Evolutionary conservation across 2,797 vertebrate species (phyloP), one percentile per base, ranked within the genome.

Genomic region (Chelonia mydas): DNA sequence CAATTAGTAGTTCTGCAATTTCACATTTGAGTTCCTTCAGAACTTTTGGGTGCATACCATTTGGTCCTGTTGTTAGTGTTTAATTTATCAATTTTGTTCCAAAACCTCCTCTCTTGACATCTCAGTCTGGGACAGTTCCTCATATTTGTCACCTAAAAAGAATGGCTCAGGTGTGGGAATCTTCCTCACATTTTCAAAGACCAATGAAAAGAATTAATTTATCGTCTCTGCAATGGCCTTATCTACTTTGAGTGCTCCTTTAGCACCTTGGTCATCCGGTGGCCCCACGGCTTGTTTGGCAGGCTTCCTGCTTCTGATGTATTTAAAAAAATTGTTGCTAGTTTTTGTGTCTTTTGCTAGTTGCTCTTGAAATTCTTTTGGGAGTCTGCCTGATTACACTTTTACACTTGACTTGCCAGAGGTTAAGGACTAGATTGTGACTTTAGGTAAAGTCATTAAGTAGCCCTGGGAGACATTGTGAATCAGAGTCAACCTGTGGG

Each of bases 401-500:
- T 68, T 41, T 72, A 72, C 10, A 12, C 37, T 25, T 72, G 37
- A 41, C 21, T 12, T 72, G n/a, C 68, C 19, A 41, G 21, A 41
- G 19, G 11, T 23, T 37, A 25, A 23, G 37, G 87, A 61, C 49
- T 92, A 88, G 54, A 81, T 94, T 94, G 76, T 88, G 95, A 65
- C 94, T 97, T 96, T 77, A 83, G 88, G 37, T 93, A 91, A 90
- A 86, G 94, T 95, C 83, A 92, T 97, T 96, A 94, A 95, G 78
- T 86, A 82, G 83, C 95, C 89, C 76, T 91, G 17, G 41, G 92
- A 97, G 94, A 41, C 91, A 94, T 96, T 95, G 59, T 89, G 97
- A 96, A 95, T 95, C 93, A 90, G 78, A 53, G 27, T 87, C 93
- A 86, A 89, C 90, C 72, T 95, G 88, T 94, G 45, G 16, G 91